Evolutionary conservation across 2,113 vertebrate species (phyloP).

Genomic region (Numenius arquata): DNA sequence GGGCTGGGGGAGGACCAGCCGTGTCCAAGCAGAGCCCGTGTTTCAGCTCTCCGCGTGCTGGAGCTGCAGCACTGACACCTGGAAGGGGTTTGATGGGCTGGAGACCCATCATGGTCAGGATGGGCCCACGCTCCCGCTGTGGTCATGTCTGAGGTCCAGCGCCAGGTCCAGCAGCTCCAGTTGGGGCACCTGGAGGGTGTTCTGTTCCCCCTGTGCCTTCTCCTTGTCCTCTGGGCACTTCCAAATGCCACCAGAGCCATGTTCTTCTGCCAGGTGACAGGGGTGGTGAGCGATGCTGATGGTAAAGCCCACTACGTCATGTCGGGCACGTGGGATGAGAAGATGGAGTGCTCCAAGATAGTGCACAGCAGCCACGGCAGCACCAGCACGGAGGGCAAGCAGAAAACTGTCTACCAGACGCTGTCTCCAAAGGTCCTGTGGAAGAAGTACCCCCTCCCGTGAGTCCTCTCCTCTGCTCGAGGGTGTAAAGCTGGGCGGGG

Average conservation of each 20-base stretch:
- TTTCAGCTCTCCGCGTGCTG: not conserved
- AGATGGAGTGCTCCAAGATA: slow-evolving; percentile 93
- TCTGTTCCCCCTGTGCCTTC: not conserved
- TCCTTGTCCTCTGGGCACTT: not conserved
- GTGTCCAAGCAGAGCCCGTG: rapidly evolving
- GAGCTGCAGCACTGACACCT: not conserved
- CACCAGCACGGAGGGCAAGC: slow-evolving; percentile 86
- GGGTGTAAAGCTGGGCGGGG: rapidly evolving
- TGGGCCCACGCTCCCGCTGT: not conserved
- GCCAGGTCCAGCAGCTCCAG: not conserved
- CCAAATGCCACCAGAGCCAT: not conserved
- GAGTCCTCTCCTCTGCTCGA: slow-evolving; percentile 51
- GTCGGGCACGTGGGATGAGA: slow-evolving; percentile 96
- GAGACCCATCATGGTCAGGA: not conserved
- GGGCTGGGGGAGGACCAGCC: not conserved
- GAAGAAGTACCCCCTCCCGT: slow-evolving; percentile 97
- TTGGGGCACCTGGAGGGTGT: not conserved
- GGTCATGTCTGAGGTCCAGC: not conserved
- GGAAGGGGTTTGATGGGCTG: not conserved
- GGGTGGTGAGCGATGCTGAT: slow-evolving; percentile 84
- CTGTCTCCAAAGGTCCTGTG: slow-evolving; percentile 90
- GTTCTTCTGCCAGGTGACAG: slow-evolving; percentile 83
- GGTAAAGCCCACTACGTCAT: slow-evolving; percentile 92
- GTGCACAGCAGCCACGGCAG: slow-evolving; percentile 89
- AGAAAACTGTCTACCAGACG: slow-evolving; percentile 96